A percentile compares a stretch with the other conserved stretches of the same genome.
Conservation (phyloP, 1,140 invertebrate genomes). For the Coboldia fuscipes region DNA sequence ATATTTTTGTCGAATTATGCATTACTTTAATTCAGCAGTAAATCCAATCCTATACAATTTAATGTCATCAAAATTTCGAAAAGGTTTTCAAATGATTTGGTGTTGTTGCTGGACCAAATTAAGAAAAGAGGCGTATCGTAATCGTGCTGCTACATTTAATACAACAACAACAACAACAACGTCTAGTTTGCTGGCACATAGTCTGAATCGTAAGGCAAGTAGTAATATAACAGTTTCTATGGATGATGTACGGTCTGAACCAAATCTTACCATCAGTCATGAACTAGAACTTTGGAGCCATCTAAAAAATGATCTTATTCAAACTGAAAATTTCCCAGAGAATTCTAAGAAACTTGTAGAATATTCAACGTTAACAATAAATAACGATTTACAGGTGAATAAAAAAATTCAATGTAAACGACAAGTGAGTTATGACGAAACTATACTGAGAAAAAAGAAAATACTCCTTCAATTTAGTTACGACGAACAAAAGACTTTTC, state of each 20-base stretch:
- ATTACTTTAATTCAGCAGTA: slow-evolving; percentile 77
- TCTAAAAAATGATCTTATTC: no score
- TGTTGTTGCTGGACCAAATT: slow-evolving; percentile 14
- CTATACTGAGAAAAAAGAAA: no score
- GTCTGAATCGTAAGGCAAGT: background rate
- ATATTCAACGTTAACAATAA: no score
- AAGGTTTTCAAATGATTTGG: slow-evolving; percentile 47
- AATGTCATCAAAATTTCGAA: slow-evolving; percentile 83
- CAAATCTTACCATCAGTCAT: no score
- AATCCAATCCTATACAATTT: slow-evolving; percentile 80
- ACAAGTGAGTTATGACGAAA: no score
- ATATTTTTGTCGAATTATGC: slow-evolving; percentile 67
- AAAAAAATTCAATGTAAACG: no score
- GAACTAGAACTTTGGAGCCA: no score
- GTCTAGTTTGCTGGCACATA: background rate
- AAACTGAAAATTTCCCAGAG: no score
- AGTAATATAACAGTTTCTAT: background rate
- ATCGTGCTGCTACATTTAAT: slow-evolving; percentile 8
- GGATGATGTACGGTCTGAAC: background rate
- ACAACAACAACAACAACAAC: slow-evolving; percentile 1
- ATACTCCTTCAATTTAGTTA: no score
- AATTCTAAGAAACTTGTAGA: no score
- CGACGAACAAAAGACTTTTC: no score
- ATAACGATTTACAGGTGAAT: no score
- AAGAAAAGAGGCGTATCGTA: background rate